Evolutionary conservation across 2,797 vertebrate species (phyloP).

Genomic region (Hipposideros larvatus): DNA sequence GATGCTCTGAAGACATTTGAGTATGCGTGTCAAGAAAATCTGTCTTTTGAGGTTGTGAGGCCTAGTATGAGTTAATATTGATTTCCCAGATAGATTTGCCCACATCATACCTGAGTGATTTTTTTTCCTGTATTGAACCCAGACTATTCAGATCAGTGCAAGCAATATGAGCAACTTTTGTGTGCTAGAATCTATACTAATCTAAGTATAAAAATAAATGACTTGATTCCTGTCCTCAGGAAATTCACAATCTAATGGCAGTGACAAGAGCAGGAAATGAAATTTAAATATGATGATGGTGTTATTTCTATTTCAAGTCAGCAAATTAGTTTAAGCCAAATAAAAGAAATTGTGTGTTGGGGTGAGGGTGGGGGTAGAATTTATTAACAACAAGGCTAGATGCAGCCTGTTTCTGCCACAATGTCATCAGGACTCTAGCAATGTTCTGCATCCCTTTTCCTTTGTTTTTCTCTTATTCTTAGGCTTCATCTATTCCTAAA

Average conservation of each 20-base stretch:
- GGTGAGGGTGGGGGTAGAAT: neutral
- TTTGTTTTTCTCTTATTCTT: neutral
- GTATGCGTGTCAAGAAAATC: neutral
- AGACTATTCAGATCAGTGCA: neutral
- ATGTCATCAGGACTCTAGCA: neutral
- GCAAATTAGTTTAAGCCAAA: neutral
- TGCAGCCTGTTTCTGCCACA: neutral
- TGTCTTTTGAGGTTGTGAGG: neutral
- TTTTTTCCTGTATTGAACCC: neutral
- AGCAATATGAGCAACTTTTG: neutral
- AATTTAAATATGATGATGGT: slow-evolving; percentile 21
- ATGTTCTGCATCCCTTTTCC: neutral
- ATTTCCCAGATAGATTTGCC: neutral
- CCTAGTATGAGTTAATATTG: neutral
- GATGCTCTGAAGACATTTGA: neutral
- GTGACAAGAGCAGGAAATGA: neutral
- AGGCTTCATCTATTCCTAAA: neutral
- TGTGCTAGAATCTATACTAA: neutral
- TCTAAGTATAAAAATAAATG: neutral
- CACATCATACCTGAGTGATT: neutral
- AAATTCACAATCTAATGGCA: neutral
- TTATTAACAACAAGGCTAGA: neutral
- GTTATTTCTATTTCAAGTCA: neutral
- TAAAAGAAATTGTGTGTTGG: neutral
- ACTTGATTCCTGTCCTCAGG: neutral